These are phyloP conservation scores for Cygnus atratus DNA, from an alignment of 2,113 vertebrate species.

Conservation along the genomic window DNA sequence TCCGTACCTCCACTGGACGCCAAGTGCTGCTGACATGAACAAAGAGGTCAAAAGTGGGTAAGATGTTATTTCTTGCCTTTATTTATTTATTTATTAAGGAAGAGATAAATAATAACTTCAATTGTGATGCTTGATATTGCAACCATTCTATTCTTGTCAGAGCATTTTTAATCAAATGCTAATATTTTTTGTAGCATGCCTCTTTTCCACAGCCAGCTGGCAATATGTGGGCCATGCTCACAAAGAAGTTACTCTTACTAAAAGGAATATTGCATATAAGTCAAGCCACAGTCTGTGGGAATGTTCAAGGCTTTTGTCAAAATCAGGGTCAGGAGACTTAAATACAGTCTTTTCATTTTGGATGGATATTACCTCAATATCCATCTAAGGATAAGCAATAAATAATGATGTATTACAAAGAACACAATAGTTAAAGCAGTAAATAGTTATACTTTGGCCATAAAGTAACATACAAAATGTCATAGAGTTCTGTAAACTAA, in stretches of 20 bases:
- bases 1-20: neutral
- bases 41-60: neutral
- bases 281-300: neutral
- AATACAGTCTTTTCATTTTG: neutral
- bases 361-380: neutral
- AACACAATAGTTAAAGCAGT: neutral
- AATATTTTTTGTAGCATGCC: neutral
- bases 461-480: neutral
- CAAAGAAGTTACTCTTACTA: neutral
- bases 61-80: neutral
- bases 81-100: neutral
- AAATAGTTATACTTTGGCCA: neutral
- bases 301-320: neutral
- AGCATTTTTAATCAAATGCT: neutral
- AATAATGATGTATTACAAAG: neutral
- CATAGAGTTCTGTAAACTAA: neutral
- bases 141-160: neutral
- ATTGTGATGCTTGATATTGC: neutral
- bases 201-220: neutral
- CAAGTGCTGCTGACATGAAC: neutral
- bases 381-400: neutral
- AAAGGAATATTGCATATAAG: neutral
- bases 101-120: neutral
- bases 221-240: neutral
- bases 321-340: neutral